Evolutionary conservation across 2,888 invertebrate species (phyloP), one percentile per base, ranked within the genome.

Genomic region (Steinernema carpocapsae): DNA sequence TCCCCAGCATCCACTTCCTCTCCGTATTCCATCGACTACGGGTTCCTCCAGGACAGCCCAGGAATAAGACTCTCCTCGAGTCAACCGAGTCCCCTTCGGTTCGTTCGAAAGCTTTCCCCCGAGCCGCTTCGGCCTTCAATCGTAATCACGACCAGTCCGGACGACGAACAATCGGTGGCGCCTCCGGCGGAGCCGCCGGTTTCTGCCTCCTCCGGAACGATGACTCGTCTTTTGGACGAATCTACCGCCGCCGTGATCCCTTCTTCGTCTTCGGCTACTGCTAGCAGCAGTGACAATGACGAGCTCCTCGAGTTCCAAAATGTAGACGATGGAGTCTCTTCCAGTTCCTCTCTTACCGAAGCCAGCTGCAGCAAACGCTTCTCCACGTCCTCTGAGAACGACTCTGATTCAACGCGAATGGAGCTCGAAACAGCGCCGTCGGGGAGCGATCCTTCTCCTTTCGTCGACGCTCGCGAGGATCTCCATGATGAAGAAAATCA

Each of bases 361-460:
- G 17, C 64, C 19, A 26, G 32, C 32, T 64, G 64, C 64, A 64
- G 64, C 32, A 64, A 64, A 26, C 64, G 64, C 32, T 64, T 29
- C 64, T 64, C 64, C 64, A 32, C 64, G 17, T 64, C 64, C 7
- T 64, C 64, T 2, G 64, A 64, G n/a, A 64, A 64, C 64, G 64
- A 64, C 64, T 64, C 64, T 17, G 64, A 64, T 29, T 64, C 64
- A 17, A 64, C 64, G 29, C 29, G 64, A 32, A 64, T 64, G 64
- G 64, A 64, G 64, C 64, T 64, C 1, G 64, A 64, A 26, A 26
- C 64, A 17, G 64, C 64, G 64, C 64, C 64, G 4, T 26, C 56
- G 56, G 26, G 56, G 22, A 56, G 22, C 24, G 22, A 64, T 12
- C 64, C 64, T 17, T 37, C 37, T 37, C 29, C 26, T 4, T 56